A percentile compares a stretch with the other conserved stretches of the same genome.
Conservation (phyloP, 2,888 invertebrate genomes). For the Lamellibrachia satsuma region DNA sequence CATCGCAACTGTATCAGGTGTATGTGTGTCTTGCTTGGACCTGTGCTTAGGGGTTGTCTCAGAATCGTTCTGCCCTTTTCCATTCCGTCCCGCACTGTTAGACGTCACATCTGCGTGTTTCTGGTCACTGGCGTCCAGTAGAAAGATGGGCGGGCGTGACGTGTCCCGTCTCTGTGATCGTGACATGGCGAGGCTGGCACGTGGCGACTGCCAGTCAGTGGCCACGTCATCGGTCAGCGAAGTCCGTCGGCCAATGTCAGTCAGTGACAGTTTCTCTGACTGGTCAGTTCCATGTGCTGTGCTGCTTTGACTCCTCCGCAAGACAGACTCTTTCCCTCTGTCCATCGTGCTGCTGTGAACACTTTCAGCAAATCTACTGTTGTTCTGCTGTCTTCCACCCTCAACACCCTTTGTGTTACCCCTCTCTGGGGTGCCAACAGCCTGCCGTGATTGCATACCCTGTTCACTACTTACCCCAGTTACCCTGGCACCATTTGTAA, state of each 20-base stretch:
- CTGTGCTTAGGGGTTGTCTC: not conserved
- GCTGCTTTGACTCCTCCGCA: too few species aligned
- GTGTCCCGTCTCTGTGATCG: not conserved
- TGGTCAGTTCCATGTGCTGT: too few species aligned
- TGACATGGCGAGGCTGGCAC: not conserved
- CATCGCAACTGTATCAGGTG: not conserved
- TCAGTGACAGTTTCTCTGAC: too few species aligned
- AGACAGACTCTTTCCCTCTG: too few species aligned
- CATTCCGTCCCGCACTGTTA: not conserved
- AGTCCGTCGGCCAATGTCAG: not conserved
- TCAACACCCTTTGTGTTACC: not conserved
- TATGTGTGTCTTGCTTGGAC: too few species aligned
- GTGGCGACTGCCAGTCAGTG: not conserved
- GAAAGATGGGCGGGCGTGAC: too few species aligned
- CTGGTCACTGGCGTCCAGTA: too few species aligned
- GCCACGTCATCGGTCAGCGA: not conserved
- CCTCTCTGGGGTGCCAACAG: not conserved
- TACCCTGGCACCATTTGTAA: slow-evolving; percentile 23
- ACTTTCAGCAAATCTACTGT: not conserved
- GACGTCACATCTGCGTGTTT: too few species aligned
- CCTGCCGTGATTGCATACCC: not conserved
- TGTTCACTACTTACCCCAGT: not conserved
- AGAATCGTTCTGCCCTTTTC: not conserved
- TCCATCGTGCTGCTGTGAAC: not conserved
- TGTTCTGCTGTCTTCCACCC: not conserved